Evolutionary conservation across 2,797 vertebrate species (phyloP).

Genomic region (Alfaro cultratus): DNA sequence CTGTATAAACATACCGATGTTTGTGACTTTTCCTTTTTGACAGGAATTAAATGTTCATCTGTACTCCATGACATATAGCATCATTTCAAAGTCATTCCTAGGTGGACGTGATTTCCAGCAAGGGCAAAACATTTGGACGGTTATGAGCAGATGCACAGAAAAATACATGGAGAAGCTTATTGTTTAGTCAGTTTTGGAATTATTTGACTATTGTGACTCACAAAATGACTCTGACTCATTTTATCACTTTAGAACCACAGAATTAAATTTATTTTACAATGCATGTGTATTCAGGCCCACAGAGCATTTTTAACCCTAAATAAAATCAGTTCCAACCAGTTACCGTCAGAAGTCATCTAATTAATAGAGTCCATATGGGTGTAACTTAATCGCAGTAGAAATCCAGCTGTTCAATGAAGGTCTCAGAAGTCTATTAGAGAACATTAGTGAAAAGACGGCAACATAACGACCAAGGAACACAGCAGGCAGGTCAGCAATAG

Average conservation of each 20-base stretch:
- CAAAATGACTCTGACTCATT: background rate
- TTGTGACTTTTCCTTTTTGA: constrained; percentile 35
- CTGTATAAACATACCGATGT: constrained; percentile 34
- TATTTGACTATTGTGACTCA: background rate
- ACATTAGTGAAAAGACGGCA: background rate
- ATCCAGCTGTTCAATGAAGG: background rate
- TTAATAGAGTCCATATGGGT: background rate
- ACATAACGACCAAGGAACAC: background rate
- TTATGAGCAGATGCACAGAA: background rate
- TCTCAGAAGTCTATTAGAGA: background rate
- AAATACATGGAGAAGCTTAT: background rate
- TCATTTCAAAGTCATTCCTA: constrained; percentile 8
- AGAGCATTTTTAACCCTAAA: background rate
- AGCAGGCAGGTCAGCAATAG: background rate
- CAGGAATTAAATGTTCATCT: constrained; percentile 31
- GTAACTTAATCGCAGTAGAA: background rate
- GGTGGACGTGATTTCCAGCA: constrained; percentile 2
- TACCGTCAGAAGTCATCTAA: background rate
- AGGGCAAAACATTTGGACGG: background rate
- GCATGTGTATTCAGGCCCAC: background rate
- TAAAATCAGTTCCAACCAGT: background rate
- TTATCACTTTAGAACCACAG: background rate
- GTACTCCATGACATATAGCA: constrained; percentile 10
- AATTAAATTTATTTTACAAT: background rate
- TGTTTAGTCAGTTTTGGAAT: background rate